These are phyloP conservation scores for Marcusenius ussheri DNA, from an alignment of 2,113 vertebrate genomes.

Conservation along the genomic window DNA sequence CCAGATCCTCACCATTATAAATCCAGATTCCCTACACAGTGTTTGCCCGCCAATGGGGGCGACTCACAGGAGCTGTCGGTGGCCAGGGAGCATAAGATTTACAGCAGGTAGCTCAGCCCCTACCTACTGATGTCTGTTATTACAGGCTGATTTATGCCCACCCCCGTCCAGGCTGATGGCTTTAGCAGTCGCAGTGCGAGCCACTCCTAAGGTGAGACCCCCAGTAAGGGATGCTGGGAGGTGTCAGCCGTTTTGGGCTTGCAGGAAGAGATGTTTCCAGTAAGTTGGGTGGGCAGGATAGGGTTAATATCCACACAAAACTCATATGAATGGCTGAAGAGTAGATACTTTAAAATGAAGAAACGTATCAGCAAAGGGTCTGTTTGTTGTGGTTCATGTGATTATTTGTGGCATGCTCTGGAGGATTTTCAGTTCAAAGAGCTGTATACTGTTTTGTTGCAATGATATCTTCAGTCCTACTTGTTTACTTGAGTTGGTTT, in stretches of 20 bases:
- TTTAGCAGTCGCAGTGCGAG: slow-evolving; percentile 37
- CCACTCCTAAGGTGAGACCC: slow-evolving; percentile 8
- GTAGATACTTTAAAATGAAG: background rate
- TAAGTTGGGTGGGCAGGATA: background rate
- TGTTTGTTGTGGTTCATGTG: background rate
- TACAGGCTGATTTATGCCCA: slow-evolving; percentile 47
- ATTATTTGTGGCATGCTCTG: background rate
- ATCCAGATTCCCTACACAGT: slow-evolving; percentile 27
- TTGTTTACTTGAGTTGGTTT: background rate
- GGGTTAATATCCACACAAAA: background rate
- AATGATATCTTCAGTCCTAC: background rate
- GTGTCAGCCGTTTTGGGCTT: background rate
- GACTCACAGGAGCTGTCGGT: background rate
- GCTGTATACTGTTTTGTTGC: background rate
- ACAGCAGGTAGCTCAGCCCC: slow-evolving; percentile 38
- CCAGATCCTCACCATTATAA: slow-evolving; percentile 34
- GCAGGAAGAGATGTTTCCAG: background rate
- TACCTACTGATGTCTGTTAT: slow-evolving; percentile 49
- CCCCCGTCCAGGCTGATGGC: slow-evolving; percentile 34
- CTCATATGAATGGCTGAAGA: background rate
- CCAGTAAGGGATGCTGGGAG: background rate
- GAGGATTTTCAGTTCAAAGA: background rate
- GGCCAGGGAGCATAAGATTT: slow-evolving; percentile 38
- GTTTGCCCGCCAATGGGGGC: slow-evolving; percentile 30
- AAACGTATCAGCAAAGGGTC: background rate